Conservation (phyloP, 2,888 invertebrate species). For the Perdita meconis region DNA sequence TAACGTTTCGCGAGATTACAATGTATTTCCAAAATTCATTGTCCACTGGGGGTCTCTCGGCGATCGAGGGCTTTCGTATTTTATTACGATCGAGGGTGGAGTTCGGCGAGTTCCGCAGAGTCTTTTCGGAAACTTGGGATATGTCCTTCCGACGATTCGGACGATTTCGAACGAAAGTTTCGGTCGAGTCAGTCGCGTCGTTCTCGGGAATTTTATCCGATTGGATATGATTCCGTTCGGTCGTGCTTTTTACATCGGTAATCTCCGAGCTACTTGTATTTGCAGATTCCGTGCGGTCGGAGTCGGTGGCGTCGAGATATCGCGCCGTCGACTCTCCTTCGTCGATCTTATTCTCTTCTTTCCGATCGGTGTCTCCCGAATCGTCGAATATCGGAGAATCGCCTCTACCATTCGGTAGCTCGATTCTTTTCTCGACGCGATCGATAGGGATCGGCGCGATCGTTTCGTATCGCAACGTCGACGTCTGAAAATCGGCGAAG, state of each 20-base stretch:
- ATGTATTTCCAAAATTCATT: conserved; percentile 42
- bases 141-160: background rate
- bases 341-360: background rate
- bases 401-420: background rate
- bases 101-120: background rate
- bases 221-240: background rate
- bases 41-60: background rate
- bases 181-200: background rate
- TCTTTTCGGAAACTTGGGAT: background rate
- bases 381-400: background rate
- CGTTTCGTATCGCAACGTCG: too few relatives aligned
- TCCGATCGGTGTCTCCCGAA: background rate
- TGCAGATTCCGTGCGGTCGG: background rate
- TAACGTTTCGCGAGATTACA: background rate
- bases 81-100: background rate
- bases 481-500: background rate
- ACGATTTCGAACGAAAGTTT: background rate
- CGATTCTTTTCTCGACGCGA: too few relatives aligned
- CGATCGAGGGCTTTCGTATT: conserved; percentile 17
- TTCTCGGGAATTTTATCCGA: conserved; percentile 6
- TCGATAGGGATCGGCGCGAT: background rate
- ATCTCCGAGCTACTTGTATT: background rate
- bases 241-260: background rate
- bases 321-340: background rate
- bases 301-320: background rate